phyloP scores from a whole-genome alignment of 2,113 vertebrate species.

The Ictidomys tridecemlineatus region DNA sequence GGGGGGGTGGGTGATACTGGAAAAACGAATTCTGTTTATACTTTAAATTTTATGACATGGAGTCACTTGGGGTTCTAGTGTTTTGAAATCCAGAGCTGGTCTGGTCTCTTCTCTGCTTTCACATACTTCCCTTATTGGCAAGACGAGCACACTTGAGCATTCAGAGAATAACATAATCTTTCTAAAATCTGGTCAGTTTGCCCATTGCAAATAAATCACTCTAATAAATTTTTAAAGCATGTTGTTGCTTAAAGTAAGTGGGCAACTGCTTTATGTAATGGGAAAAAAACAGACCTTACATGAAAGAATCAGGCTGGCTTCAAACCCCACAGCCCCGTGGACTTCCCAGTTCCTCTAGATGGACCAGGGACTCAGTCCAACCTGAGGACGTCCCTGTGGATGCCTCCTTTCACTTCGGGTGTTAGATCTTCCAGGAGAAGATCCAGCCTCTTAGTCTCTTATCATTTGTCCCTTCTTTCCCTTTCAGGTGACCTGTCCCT shows the following conservation, averaged over 20 bases:
- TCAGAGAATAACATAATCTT: neutral
- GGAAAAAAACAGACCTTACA: neutral
- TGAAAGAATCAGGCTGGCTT: neutral
- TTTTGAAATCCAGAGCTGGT: neutral
- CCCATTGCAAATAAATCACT: neutral
- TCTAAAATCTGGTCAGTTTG: neutral
- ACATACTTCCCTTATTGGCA: neutral
- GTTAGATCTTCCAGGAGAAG: neutral
- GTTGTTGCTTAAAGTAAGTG: conserved; percentile 39
- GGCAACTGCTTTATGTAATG: neutral
- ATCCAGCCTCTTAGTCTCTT: neutral
- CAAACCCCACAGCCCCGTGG: too few relatives aligned
- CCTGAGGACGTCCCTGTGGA: neutral
- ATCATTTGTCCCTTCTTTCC: neutral
- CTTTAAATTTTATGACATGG: neutral
- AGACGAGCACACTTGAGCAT: neutral
- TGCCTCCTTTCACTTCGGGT: neutral
- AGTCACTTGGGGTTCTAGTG: neutral
- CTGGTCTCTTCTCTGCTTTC: neutral
- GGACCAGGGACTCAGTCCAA: neutral
- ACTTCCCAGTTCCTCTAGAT: neutral
- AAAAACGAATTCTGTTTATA: neutral
- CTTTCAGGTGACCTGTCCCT: neutral
- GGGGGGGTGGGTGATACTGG: neutral
- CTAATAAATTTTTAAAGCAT: neutral